Evolutionary conservation across 2,113 vertebrate genomes (phyloP), one percentile per base, ranked within the genome.

Genomic region (Jacana jacana): DNA sequence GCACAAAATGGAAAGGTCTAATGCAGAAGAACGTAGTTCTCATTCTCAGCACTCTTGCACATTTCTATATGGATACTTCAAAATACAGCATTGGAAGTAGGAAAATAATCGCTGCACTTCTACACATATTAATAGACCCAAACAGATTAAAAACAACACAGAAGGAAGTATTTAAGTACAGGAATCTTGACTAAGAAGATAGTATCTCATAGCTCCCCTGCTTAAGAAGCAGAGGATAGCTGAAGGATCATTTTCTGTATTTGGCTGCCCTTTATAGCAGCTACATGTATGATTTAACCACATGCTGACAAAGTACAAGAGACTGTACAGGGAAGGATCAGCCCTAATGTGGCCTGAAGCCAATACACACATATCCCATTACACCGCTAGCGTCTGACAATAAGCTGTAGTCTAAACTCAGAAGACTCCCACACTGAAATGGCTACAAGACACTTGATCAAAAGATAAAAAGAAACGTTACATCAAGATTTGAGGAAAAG

Each of bases 1-100:
- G 85, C 73, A 91, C 66, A 85, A 94, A 87, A 93, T 75, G 75
- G 81, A 89, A 92, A 65, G 68, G 57, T 23, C 89, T 87, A 78
- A 88, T 15, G 81, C 86, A 91, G 76, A 86, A 81, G 51, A 78
- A 81, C 2, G 58, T 19, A 52, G 31, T 28, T 61, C 78, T 75
- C 58, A 39, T 55, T 20, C 79, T 93, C 79, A 64, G 86, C 42
- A 39, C 51, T 37, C 54, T 27, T 68, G 75, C 75, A 83, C 44
- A 66, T 78, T 84, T 84, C 55, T 75, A 78, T 69, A 49, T 7
- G 33, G 72, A 60, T 61, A 60, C 22, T 86, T 81, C 60, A 61
- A 72, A 89, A 89, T 12, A 46, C 35, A 73, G 58, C 60, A 37
- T 2, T 68, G 37, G 46, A 81, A 78, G 24, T 1, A 81, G 42